Conservation (phyloP, 2,888 invertebrate genomes). For the Dolichomitus sp. region DNA sequence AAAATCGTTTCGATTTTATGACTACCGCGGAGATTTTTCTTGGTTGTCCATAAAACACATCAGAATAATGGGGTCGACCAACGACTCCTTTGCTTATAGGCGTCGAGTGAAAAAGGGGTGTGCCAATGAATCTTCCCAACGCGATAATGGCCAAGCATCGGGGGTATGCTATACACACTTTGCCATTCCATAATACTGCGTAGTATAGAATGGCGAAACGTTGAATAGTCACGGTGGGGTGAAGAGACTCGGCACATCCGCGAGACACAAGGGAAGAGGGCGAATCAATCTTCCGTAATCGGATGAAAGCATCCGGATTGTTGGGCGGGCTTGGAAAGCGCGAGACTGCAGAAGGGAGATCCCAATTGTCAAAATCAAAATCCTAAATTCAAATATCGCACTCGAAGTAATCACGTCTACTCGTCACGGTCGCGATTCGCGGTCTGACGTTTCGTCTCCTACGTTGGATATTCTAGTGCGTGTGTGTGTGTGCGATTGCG, state of each 20-base stretch:
- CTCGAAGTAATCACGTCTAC: constrained; percentile 75
- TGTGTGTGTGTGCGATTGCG: constrained; percentile 33
- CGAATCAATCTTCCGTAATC: constrained; percentile 76
- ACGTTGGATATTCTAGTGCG: constrained; percentile 1
- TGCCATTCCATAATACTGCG: constrained; percentile 5
- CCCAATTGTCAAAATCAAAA: constrained; percentile 77
- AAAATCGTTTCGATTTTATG: background rate
- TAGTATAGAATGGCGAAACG: constrained; percentile 29
- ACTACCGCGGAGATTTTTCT: constrained; percentile 43
- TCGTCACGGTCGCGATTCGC: constrained; percentile 63
- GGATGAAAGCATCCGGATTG: constrained; percentile 74
- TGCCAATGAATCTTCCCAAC: constrained; percentile 44
- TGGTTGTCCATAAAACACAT: constrained; percentile 56
- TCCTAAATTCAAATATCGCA: constrained; percentile 81
- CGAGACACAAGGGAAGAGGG: constrained; percentile 57
- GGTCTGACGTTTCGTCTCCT: constrained; percentile 54
- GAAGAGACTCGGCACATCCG: constrained; percentile 42
- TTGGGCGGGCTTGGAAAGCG: constrained; percentile 45
- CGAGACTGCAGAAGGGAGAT: constrained; percentile 41
- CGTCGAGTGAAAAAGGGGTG: constrained; percentile 58
- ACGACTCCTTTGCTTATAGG: constrained; percentile 37
- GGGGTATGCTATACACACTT: constrained; percentile 34
- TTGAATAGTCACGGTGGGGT: constrained; percentile 41
- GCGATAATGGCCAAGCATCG: constrained; percentile 61
- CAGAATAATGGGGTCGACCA: constrained; percentile 31